Evolutionary conservation across 2,888 invertebrate genomes (phyloP).

Genomic region (Chrysomela aeneicollis): DNA sequence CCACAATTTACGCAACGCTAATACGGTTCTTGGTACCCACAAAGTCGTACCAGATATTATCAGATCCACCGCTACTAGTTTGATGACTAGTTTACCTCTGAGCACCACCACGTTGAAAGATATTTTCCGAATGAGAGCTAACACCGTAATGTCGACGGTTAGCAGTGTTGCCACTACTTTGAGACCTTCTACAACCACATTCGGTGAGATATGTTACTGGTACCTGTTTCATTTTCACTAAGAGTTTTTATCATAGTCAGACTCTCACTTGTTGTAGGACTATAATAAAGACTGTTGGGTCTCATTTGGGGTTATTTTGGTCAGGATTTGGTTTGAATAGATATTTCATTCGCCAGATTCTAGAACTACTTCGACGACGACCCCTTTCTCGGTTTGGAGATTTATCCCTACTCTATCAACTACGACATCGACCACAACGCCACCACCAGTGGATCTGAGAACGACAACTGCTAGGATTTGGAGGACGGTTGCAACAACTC

Average conservation of each 20-base stretch:
- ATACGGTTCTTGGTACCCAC: constrained; percentile 71
- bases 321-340: neutral
- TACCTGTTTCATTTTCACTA: too few relatives aligned
- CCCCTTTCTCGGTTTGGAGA: neutral
- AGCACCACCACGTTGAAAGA: constrained; percentile 48
- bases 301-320: too few relatives aligned
- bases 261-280: too few relatives aligned
- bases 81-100: constrained; percentile 50
- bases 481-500: constrained; percentile 57
- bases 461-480: constrained; percentile 56
- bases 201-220: constrained; percentile 21
- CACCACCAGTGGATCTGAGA: constrained; percentile 44
- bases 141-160: constrained; percentile 49
- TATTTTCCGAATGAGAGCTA: constrained; percentile 60
- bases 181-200: constrained; percentile 17
- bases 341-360: neutral
- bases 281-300: too few relatives aligned
- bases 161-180: constrained; percentile 51
- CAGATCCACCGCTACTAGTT: constrained; percentile 64
- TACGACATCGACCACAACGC: constrained; percentile 40
- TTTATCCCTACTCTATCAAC: constrained; percentile 32
- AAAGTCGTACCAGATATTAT: constrained; percentile 66
- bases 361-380: neutral
- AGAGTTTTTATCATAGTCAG: neutral
- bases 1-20: constrained; percentile 79